phyloP scores from a whole-genome alignment of 2,888 invertebrate genomes.

The Drosophila formosana region DNA sequence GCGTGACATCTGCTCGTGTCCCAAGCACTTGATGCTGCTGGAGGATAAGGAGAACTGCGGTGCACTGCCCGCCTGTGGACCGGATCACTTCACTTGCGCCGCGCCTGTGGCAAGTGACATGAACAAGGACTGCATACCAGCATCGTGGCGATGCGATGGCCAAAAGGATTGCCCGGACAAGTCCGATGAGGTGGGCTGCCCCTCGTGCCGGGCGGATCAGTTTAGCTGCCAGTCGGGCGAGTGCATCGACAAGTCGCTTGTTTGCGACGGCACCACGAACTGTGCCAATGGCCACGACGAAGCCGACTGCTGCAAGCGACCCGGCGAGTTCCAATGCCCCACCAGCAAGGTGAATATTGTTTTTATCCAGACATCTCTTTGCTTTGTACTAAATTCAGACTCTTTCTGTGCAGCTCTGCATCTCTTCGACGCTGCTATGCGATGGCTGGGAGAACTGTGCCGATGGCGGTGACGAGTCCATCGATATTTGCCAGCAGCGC shows the following conservation, averaged over 20 bases:
- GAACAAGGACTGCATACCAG: slow-evolving; percentile 89
- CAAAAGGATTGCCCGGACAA: slow-evolving; percentile 93
- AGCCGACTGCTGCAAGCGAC: slow-evolving; percentile 88
- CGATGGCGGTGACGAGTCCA: slow-evolving; percentile 92
- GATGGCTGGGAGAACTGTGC: slow-evolving; percentile 92
- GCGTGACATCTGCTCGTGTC: slow-evolving; percentile 91
- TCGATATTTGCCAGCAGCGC: slow-evolving; percentile 87
- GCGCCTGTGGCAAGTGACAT: slow-evolving; percentile 84
- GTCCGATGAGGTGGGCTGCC: slow-evolving; percentile 91
- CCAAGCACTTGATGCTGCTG: slow-evolving; percentile 88
- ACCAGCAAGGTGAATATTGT: slow-evolving; percentile 86
- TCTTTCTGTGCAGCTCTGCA: slow-evolving; percentile 86
- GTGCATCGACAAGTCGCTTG: slow-evolving; percentile 88
- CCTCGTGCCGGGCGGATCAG: slow-evolving; percentile 89
- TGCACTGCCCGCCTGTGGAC: slow-evolving; percentile 89
- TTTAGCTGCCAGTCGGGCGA: slow-evolving; percentile 87
- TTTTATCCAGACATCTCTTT: not conserved
- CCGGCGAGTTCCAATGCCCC: slow-evolving; percentile 89
- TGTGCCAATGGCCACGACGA: slow-evolving; percentile 90
- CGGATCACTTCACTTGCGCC: slow-evolving; percentile 90
- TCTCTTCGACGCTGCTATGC: slow-evolving; percentile 89
- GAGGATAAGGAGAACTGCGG: slow-evolving; percentile 89
- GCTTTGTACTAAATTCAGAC: not conserved
- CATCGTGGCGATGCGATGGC: slow-evolving; percentile 90
- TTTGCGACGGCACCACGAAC: slow-evolving; percentile 88